A percentile compares a stretch with the other conserved stretches of the same genome.
Evolutionary conservation across 2,888 invertebrate genomes (phyloP).

Genomic region (Phoenoteleia sp.): DNA sequence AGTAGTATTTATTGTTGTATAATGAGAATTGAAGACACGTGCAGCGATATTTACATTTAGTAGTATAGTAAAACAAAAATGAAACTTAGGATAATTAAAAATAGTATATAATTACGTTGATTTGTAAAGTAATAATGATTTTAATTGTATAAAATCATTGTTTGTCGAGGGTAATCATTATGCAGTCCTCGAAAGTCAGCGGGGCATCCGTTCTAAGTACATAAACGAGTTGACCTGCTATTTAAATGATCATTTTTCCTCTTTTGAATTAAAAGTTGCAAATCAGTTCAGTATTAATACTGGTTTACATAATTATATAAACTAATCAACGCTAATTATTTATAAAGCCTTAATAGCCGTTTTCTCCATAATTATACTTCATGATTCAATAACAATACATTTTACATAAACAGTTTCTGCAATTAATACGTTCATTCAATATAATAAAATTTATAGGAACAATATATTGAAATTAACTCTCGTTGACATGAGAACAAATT

Average conservation of each 20-base stretch:
- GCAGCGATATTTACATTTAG: too few relatives aligned
- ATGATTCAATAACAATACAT: too few relatives aligned
- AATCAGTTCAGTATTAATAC: conserved; percentile 21
- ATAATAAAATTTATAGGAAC: background rate
- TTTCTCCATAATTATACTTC: too few relatives aligned
- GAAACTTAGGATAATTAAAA: too few relatives aligned
- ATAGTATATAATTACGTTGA: too few relatives aligned
- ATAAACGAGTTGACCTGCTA: background rate
- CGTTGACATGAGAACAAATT: background rate
- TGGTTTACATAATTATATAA: conserved; percentile 20
- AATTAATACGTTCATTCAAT: background rate
- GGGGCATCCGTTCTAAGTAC: background rate
- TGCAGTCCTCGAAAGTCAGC: background rate
- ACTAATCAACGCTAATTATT: conserved; percentile 6
- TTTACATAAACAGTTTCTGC: too few relatives aligned
- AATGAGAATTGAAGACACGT: too few relatives aligned
- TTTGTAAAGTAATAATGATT: background rate
- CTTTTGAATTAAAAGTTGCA: background rate
- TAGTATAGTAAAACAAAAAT: too few relatives aligned
- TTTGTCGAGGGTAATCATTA: conserved; percentile 6
- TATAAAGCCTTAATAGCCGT: too few relatives aligned
- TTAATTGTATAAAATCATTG: background rate
- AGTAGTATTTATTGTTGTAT: too few relatives aligned
- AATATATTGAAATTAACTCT: too few relatives aligned
- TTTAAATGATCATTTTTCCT: conserved; percentile 49